Conservation (phyloP, 2,797 vertebrate species). For the Paratrypauchen microcephalus region DNA sequence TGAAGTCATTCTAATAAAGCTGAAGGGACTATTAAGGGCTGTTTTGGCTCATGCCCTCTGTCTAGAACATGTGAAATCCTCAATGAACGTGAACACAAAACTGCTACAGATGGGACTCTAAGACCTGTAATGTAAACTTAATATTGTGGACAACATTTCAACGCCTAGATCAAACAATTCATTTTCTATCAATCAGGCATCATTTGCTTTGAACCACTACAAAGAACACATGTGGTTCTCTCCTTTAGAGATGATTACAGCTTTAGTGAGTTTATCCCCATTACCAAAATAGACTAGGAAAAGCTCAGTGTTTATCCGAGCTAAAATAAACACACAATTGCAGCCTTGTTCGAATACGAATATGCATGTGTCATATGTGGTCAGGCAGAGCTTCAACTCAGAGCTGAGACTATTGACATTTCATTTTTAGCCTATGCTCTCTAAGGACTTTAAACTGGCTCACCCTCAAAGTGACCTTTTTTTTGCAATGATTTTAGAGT, state of each 20-base stretch:
- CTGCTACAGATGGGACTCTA: too few species aligned
- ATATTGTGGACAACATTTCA: not conserved
- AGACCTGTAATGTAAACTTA: too few species aligned
- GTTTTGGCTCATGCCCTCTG: too few species aligned
- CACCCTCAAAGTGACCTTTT: constrained; percentile 35
- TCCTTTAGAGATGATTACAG: not conserved
- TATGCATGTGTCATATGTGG: constrained; percentile 17
- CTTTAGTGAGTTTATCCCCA: not conserved
- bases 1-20: too few species aligned
- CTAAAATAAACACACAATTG: constrained; percentile 33
- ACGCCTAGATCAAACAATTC: not conserved
- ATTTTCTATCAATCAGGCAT: not conserved
- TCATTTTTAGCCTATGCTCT: constrained; percentile 39
- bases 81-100: too few species aligned
- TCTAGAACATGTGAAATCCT: too few species aligned
- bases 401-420: constrained; percentile 16
- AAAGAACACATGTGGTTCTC: not conserved
- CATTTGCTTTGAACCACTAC: not conserved
- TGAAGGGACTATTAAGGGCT: too few species aligned
- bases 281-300: constrained; percentile 1
- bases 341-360: constrained; percentile 18
- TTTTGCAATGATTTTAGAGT: constrained; percentile 51
- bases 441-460: constrained; percentile 38
- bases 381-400: constrained; percentile 6
- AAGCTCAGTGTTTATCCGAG: not conserved